Base-by-base conservation (phyloP, 2,113 vertebrate genomes). In the Poecile atricapillus region DNA sequence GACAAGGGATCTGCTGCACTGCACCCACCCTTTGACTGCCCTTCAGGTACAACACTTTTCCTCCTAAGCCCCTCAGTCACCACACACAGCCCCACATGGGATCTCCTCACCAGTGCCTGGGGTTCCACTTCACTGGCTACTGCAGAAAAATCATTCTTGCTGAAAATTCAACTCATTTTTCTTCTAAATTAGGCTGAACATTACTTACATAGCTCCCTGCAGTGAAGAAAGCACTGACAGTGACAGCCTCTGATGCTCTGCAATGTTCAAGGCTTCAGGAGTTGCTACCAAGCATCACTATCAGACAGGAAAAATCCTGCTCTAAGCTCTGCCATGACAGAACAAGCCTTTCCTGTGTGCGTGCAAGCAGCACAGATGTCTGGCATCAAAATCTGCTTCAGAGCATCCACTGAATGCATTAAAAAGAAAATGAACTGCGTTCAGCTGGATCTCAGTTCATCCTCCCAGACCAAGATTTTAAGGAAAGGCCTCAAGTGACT, bases 161-260 rank as follows among this genome's bases (percentile, higher is more conserved):
- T 97, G 90, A 92, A 98, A 97, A 98, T 97, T 80, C 65, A 19
- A 88, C 41, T 86, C 49, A 92, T 95, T 96, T 37, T 46, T 96
- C 96, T 97, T 95, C 89, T 96, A 97, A 97, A 97, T 97, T 97
- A 97, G 93, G 85, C 89, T 97, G 97, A 97, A 96, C 91, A 74
- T 96, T 91, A 97, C 95, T 97, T 97, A 96, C 88, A 91, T 15
- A 94, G 94, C 95, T 97, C 97, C 98, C 97, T 97, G 97, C 94
- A 95, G 97, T 97, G 98, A 98, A 73, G 95, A 96, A 91, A 91
- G 87, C 92, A 87, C 92, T 94, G 97, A 82, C 94, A 94, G 94
- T 97, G 97, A 95, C 97, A 97, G 93, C 92, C 89, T 75, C 87
- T 96, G 97, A 94, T 92, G 96, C 84, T 93, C 69, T 97, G 95